These are phyloP conservation scores for Melanocharis versteri DNA, from an alignment of 2,113 vertebrate genomes.

Conservation along the genomic window DNA sequence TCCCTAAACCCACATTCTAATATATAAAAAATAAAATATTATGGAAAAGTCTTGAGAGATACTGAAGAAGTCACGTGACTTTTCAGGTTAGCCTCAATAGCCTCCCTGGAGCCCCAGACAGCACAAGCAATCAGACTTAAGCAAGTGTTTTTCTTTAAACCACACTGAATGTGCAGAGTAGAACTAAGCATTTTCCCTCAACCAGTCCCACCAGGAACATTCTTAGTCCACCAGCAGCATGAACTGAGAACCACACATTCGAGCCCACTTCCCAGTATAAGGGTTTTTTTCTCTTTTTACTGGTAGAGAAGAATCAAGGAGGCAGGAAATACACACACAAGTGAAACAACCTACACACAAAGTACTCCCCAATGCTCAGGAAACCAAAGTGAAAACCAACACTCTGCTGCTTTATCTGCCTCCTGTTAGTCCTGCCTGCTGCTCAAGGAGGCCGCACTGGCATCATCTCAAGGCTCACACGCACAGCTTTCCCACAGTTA, in stretches of 20 bases:
- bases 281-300: not conserved
- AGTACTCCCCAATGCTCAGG: not conserved
- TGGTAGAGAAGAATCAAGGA: accelerated
- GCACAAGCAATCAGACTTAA: accelerated
- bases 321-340: not conserved
- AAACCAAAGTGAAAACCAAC: not conserved
- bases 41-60: not conserved
- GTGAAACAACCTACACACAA: not conserved
- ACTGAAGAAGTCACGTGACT: not conserved
- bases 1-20: not conserved
- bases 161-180: not conserved
- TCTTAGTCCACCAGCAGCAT: not conserved
- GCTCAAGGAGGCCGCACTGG: not conserved
- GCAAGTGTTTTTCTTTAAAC: not conserved
- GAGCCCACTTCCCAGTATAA: accelerated
- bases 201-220: no score
- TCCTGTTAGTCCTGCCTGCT: not conserved
- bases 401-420: not conserved
- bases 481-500: not conserved
- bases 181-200: not conserved
- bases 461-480: not conserved
- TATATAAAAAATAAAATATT: not conserved
- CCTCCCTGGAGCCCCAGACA: not conserved
- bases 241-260: accelerated
- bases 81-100: not conserved